Percentiles rank a stretch among this genome's conserved stretches.
Evolutionary conservation across 2,888 invertebrate genomes (phyloP).

Genomic region (Amorpha juglandis): DNA sequence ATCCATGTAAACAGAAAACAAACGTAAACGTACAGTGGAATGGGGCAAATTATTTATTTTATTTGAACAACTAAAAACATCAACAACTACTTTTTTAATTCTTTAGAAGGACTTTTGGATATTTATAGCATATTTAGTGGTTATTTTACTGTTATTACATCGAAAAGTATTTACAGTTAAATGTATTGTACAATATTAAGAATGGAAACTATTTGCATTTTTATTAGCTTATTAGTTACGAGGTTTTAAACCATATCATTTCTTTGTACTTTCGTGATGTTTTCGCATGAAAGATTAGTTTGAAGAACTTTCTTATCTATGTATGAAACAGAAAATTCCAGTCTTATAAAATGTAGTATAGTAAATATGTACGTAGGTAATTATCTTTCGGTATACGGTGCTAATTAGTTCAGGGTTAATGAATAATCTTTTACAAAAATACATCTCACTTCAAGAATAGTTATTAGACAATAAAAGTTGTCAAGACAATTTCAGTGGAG

Average conservation of each 20-base stretch:
- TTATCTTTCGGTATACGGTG: background rate
- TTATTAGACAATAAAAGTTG: too few species aligned
- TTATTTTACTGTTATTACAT: constrained; percentile 27
- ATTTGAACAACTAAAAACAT: background rate
- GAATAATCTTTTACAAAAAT: background rate
- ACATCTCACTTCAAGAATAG: too few species aligned
- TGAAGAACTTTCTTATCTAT: too few species aligned
- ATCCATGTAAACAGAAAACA: background rate
- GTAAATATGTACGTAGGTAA: too few species aligned
- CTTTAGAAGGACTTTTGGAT: background rate
- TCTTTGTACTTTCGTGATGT: background rate
- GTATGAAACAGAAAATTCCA: too few species aligned
- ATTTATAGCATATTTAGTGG: background rate
- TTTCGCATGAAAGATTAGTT: too few species aligned
- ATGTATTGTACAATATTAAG: constrained; percentile 1
- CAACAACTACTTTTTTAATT: background rate
- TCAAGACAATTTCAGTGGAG: too few species aligned
- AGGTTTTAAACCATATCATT: background rate
- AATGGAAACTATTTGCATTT: constrained; percentile 12
- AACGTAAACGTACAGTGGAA: background rate
- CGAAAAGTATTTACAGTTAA: background rate
- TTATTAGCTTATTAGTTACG: background rate
- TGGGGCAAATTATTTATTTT: background rate
- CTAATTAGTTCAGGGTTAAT: background rate
- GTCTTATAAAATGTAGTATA: too few species aligned